These are phyloP conservation scores for Paramacrobiotus metropolitanus DNA, from an alignment of 1,140 invertebrate species.

Conservation along the genomic window DNA sequence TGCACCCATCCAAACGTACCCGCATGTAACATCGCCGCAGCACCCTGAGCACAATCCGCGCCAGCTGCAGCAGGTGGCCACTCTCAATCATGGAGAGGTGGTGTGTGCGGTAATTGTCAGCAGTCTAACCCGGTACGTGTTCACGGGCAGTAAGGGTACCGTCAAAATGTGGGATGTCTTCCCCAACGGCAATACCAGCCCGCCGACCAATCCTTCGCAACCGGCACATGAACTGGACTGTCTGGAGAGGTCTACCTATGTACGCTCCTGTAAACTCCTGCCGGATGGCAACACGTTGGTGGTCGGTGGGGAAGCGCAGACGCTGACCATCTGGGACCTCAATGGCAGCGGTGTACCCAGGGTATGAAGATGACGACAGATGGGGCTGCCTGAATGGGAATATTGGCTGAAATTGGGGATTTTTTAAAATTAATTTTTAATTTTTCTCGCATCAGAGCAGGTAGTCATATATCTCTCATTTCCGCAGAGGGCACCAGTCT, in stretches of 20 bases:
- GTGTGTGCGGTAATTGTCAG: slow-evolving; percentile 65
- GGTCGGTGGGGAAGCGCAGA: slow-evolving; percentile 85
- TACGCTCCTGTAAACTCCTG: slow-evolving; percentile 78
- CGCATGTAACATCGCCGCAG: too few relatives aligned
- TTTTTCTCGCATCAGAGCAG: too few relatives aligned
- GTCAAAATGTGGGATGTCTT: slow-evolving; percentile 73
- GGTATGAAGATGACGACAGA: too few relatives aligned
- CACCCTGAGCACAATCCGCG: too few relatives aligned
- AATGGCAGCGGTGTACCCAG: slow-evolving; percentile 29
- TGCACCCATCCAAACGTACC: too few relatives aligned
- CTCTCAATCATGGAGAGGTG: slow-evolving; percentile 77
- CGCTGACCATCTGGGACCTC: slow-evolving; percentile 85
- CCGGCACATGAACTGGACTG: slow-evolving; percentile 26
- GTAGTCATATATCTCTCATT: too few relatives aligned
- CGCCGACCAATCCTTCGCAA: slow-evolving; percentile 22
- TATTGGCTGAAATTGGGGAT: too few relatives aligned
- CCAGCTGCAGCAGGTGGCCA: slow-evolving; percentile 66
- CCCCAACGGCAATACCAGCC: slow-evolving; percentile 39
- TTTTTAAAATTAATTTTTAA: background rate
- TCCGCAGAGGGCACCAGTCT: too few relatives aligned
- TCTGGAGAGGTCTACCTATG: slow-evolving; percentile 68
- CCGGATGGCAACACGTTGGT: slow-evolving; percentile 87
- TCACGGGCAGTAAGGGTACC: slow-evolving; percentile 94
- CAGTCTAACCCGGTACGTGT: slow-evolving; percentile 74
- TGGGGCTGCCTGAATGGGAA: too few relatives aligned